These are phyloP conservation scores for Anguilla japonica DNA, from an alignment of 2,113 vertebrate species.

Conservation along the genomic window DNA sequence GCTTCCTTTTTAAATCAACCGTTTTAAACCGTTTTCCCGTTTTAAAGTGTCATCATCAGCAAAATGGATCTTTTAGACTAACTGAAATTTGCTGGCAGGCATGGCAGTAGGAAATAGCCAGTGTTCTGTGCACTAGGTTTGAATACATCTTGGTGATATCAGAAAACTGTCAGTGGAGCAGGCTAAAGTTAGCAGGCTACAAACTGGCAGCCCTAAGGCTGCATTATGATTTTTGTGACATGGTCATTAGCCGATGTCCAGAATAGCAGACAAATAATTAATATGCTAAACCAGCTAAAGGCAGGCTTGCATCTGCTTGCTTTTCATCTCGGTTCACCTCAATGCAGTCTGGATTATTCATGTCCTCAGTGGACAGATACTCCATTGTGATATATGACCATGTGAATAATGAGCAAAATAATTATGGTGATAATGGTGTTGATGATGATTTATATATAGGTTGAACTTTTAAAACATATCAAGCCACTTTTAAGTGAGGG, in stretches of 20 bases:
- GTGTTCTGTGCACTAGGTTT: background rate
- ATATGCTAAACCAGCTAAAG: background rate
- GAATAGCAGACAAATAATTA: background rate
- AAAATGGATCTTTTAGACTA: background rate
- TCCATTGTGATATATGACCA: background rate
- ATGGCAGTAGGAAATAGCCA: background rate
- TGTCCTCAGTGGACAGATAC: background rate
- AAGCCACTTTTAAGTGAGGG: background rate
- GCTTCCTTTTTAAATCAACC: too few species aligned
- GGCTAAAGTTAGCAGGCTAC: background rate
- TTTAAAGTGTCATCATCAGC: background rate
- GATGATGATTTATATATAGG: background rate
- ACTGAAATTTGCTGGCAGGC: background rate
- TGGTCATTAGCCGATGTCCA: background rate
- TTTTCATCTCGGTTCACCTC: background rate
- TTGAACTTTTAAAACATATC: background rate
- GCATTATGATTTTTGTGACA: background rate
- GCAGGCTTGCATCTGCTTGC: background rate
- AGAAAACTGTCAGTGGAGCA: background rate
- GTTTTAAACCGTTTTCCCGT: too few species aligned
- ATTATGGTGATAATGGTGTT: background rate
- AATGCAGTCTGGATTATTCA: background rate
- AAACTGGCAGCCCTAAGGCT: background rate
- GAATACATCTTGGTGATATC: background rate
- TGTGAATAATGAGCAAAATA: too few species aligned